Percentiles rank a stretch among this genome's conserved stretches.
phyloP scores from a whole-genome alignment of 2,888 invertebrate genomes.

The Entomobrya proxima region DNA sequence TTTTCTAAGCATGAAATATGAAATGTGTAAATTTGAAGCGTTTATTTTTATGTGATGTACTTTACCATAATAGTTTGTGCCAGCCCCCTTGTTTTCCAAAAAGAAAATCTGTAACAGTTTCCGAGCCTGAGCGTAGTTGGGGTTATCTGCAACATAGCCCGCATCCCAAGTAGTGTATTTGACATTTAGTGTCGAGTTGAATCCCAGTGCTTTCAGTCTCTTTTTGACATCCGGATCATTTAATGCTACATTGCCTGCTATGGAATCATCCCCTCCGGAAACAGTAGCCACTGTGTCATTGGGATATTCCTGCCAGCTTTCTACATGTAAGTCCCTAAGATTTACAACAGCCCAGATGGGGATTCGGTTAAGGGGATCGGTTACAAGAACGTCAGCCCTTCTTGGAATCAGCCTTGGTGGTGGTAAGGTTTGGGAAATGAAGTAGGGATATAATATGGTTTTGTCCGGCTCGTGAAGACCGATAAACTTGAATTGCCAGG shows the following conservation, averaged over 20 bases:
- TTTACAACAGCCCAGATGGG: background rate
- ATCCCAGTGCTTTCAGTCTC: background rate
- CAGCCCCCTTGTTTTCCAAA: background rate
- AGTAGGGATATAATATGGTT: conserved; percentile 5
- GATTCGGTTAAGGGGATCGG: background rate
- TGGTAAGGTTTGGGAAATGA: conserved; percentile 20
- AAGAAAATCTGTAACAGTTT: conserved; percentile 43
- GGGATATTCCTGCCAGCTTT: background rate
- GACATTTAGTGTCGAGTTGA: background rate
- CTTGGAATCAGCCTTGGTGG: background rate
- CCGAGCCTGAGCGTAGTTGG: conserved; percentile 16
- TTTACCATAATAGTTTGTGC: conserved; percentile 38
- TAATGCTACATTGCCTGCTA: background rate
- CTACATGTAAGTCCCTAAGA: background rate
- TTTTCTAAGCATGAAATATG: background rate
- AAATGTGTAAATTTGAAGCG: background rate
- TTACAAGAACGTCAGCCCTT: background rate
- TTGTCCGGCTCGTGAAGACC: conserved; percentile 59
- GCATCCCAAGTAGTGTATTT: background rate
- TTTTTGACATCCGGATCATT: conserved; percentile 29
- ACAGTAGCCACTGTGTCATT: background rate
- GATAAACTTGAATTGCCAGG: conserved; percentile 18
- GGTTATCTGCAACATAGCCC: conserved; percentile 56
- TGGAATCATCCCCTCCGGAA: background rate
- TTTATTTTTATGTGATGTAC: background rate